These are phyloP conservation scores for Aurelia sp. DNA, from an alignment of 30 jellyfish, hydroid and myxozoan species.

Conservation along the genomic window DNA sequence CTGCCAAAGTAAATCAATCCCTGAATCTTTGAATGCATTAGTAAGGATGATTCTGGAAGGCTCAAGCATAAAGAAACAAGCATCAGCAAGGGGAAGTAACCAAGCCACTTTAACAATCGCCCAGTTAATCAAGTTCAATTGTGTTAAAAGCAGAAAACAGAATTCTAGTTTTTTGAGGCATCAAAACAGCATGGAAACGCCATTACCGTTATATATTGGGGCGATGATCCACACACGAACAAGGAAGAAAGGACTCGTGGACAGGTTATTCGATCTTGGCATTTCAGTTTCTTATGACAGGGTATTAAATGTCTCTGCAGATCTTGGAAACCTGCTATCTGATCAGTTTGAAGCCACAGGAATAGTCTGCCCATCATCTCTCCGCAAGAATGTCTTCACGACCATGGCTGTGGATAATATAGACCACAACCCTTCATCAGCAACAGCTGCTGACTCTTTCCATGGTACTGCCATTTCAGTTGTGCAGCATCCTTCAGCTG, in stretches of 20 bases:
- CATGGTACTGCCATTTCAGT: conserved; percentile 77
- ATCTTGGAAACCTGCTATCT: conserved; percentile 39
- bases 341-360: conserved; percentile 42
- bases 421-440: conserved; percentile 74
- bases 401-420: conserved; percentile 76
- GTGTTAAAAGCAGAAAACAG: conserved; percentile 9
- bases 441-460: conserved; percentile 65
- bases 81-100: too few relatives aligned
- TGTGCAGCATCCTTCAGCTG: conserved; percentile 65
- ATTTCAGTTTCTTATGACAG: conserved; percentile 53
- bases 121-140: too few relatives aligned
- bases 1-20: too few relatives aligned
- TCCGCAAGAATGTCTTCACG: conserved; percentile 44
- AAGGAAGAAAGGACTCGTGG: conserved; percentile 44
- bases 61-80: too few relatives aligned
- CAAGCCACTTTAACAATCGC: too few relatives aligned
- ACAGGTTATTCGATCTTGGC: conserved; percentile 39
- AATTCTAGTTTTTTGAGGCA: too few relatives aligned
- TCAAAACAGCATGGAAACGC: conserved; percentile 39
- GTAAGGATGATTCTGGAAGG: too few relatives aligned
- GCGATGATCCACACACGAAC: conserved; percentile 49
- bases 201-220: conserved; percentile 37
- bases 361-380: conserved; percentile 64
- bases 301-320: conserved; percentile 44
- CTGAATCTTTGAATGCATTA: too few relatives aligned